Conservation (phyloP, 2,888 invertebrate species). For the Tuberolachnus salignus region DNA sequence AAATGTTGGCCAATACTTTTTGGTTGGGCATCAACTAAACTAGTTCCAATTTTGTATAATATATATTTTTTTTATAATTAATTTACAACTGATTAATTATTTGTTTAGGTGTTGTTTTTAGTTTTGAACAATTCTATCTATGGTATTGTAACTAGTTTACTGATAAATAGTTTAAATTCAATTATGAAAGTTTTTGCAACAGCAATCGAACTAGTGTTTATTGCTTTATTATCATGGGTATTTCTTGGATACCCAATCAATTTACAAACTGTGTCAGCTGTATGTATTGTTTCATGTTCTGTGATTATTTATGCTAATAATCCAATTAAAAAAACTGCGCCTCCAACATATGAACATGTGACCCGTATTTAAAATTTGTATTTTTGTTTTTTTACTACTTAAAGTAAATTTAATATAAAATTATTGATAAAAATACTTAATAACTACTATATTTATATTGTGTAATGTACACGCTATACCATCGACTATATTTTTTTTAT, state of each 20-base stretch:
- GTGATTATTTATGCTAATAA: conserved; percentile 87
- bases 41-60: neutral
- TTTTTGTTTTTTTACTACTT: conserved; percentile 3
- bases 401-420: neutral
- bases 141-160: conserved; percentile 92
- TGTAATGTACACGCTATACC: too few relatives aligned
- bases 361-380: neutral
- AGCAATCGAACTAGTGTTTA: conserved; percentile 87
- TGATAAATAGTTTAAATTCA: conserved; percentile 89
- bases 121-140: conserved; percentile 88
- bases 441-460: too few relatives aligned
- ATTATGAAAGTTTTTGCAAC: conserved; percentile 95
- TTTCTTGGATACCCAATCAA: conserved; percentile 86
- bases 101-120: conserved; percentile 63
- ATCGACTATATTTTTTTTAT: neutral
- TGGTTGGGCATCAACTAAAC: too few relatives aligned
- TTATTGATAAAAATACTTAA: conserved; percentile 3
- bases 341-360: neutral
- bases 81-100: neutral
- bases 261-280: conserved; percentile 79
- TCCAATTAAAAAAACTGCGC: conserved; percentile 69
- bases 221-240: conserved; percentile 84
- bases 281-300: conserved; percentile 80
- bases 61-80: too few relatives aligned
- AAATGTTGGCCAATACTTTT: too few relatives aligned